Percentiles rank a stretch among this genome's conserved stretches.
Evolutionary conservation across 2,113 vertebrate genomes (phyloP).

Genomic region (Eleginops maclovinus): DNA sequence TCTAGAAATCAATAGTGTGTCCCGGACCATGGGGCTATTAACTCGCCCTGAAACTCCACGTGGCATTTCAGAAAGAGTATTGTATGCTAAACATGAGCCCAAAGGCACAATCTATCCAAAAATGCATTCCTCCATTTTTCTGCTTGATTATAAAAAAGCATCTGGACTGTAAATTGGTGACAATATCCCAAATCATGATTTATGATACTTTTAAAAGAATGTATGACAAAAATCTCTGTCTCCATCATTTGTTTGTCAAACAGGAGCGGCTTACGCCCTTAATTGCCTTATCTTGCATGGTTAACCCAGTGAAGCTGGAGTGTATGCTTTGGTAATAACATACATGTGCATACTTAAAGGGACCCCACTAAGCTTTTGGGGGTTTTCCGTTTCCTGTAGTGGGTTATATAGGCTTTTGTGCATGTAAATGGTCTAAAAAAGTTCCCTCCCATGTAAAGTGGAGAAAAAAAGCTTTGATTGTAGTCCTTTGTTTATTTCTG

Average conservation of each 20-base stretch:
- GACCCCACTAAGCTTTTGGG: too few species aligned
- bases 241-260: conserved; percentile 24
- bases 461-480: too few species aligned
- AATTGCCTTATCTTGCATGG: conserved; percentile 35
- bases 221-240: conserved; percentile 7
- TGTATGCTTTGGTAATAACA: conserved; percentile 8
- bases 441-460: too few species aligned
- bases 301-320: background rate
- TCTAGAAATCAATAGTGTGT: conserved; percentile 70
- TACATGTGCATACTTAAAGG: background rate
- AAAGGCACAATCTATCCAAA: conserved; percentile 26
- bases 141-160: conserved; percentile 25
- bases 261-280: background rate
- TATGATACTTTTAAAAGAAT: conserved; percentile 36
- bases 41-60: conserved; percentile 30
- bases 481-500: too few species aligned
- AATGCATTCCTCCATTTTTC: conserved; percentile 52
- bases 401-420: too few species aligned
- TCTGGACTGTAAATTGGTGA: conserved; percentile 14
- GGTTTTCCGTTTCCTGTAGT: too few species aligned
- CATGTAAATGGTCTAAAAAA: too few species aligned
- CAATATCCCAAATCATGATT: conserved; percentile 55
- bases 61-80: conserved; percentile 22
- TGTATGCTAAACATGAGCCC: conserved; percentile 22
- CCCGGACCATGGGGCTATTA: conserved; percentile 32